A percentile compares a stretch with the other conserved stretches of the same genome.
phyloP scores from a whole-genome alignment of 2,113 vertebrate genomes.

The Strix aluco region DNA sequence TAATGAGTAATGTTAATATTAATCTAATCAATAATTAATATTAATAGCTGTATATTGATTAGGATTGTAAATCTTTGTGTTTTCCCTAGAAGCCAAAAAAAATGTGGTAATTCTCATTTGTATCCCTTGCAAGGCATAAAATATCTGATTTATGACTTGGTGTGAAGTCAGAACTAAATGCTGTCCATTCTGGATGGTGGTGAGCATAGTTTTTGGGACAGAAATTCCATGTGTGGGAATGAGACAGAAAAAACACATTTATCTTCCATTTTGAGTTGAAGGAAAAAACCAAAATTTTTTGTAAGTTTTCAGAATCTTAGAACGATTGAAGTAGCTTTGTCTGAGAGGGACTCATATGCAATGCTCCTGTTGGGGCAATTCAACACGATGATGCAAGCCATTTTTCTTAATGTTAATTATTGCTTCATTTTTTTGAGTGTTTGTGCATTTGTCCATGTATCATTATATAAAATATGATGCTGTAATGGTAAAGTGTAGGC shows the following conservation, averaged over 20 bases:
- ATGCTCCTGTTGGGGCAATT: background rate
- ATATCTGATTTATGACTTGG: background rate
- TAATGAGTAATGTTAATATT: background rate
- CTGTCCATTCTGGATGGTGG: background rate
- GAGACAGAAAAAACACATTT: background rate
- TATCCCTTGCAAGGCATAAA: background rate
- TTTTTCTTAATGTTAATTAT: background rate
- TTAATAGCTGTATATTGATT: background rate
- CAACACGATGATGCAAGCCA: background rate
- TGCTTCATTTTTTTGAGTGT: background rate
- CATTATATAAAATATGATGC: background rate
- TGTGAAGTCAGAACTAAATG: background rate
- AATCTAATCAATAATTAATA: background rate
- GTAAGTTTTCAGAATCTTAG: background rate
- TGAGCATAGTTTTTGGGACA: background rate
- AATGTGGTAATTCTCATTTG: background rate
- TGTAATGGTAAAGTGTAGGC: background rate
- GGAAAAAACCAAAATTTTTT: rapidly evolving
- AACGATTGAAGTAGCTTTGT: background rate
- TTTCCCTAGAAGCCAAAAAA: background rate
- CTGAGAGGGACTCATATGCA: background rate
- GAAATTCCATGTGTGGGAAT: background rate
- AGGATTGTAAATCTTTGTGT: background rate
- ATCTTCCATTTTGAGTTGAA: background rate
- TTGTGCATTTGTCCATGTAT: background rate